Percentiles rank a stretch among this genome's conserved stretches.
Conservation (phyloP, 2,888 invertebrate genomes). For the Tupiocoris notatus region DNA sequence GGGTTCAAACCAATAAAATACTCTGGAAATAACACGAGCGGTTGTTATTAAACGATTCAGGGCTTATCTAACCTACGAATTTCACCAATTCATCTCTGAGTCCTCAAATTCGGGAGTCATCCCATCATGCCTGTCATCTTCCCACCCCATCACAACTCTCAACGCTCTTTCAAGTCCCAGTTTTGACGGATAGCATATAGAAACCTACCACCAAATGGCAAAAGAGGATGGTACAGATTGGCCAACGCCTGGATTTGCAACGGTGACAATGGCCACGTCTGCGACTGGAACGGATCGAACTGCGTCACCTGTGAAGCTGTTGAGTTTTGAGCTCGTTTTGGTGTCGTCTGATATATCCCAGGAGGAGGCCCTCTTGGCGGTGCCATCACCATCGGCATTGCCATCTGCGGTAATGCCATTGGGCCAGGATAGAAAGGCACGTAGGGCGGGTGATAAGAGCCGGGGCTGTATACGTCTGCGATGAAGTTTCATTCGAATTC, state of each 20-base stretch:
- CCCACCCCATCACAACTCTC: too few relatives aligned
- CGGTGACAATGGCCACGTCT: slow-evolving; percentile 24
- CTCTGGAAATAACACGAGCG: too few relatives aligned
- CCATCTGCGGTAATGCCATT: not conserved
- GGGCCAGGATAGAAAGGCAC: not conserved
- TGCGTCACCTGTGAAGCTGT: not conserved
- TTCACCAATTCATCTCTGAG: too few relatives aligned
- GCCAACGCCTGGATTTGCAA: slow-evolving; percentile 23
- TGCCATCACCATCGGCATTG: not conserved
- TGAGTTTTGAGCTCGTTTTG: not conserved
- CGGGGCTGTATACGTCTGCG: slow-evolving; percentile 6
- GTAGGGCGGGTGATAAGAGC: slow-evolving; percentile 12
- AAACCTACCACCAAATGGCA: not conserved
- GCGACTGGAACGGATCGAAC: not conserved
- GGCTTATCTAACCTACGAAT: too few relatives aligned
- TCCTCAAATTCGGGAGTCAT: too few relatives aligned
- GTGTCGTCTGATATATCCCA: not conserved
- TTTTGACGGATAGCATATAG: not conserved
- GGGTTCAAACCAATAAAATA: too few relatives aligned
- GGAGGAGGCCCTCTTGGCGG: not conserved
- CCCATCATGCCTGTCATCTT: too few relatives aligned
- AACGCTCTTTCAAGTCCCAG: too few relatives aligned
- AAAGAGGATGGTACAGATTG: slow-evolving; percentile 21
- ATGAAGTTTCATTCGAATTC: slow-evolving; percentile 10
- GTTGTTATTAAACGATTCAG: too few relatives aligned